Conservation (phyloP, 1,140 invertebrate genomes). For the Drosophila takahashii region DNA sequence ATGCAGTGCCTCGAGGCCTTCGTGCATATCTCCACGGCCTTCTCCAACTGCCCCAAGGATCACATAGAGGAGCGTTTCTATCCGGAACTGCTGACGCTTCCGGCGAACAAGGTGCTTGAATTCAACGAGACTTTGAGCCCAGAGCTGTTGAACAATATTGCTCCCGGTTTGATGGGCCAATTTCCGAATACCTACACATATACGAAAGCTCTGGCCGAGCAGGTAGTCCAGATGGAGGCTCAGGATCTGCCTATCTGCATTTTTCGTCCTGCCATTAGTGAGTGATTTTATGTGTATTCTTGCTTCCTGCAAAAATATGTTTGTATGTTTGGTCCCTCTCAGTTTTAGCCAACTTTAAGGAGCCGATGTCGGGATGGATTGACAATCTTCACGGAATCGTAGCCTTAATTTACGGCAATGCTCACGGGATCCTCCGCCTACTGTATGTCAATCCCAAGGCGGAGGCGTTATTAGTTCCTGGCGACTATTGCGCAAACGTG, state of each 20-base stretch:
- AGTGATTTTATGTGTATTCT: background rate
- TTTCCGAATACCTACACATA: slow-evolving; percentile 94
- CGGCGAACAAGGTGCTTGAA: slow-evolving; percentile 88
- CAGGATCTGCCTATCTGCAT: slow-evolving; percentile 89
- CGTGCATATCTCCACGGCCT: slow-evolving; percentile 91
- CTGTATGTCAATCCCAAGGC: slow-evolving; percentile 86
- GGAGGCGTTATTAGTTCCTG: slow-evolving; percentile 88
- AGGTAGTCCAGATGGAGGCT: slow-evolving; percentile 87
- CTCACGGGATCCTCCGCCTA: slow-evolving; percentile 90
- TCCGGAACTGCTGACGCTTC: slow-evolving; percentile 86
- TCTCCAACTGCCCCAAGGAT: slow-evolving; percentile 87
- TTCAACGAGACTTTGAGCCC: slow-evolving; percentile 85
- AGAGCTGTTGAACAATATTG: slow-evolving; percentile 87
- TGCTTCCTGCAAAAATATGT: too few relatives aligned
- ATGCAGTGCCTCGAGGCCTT: slow-evolving; percentile 89
- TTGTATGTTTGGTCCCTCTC: slow-evolving; percentile 87
- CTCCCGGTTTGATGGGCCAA: slow-evolving; percentile 86
- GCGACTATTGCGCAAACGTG: slow-evolving; percentile 91
- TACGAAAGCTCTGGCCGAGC: slow-evolving; percentile 93
- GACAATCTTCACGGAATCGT: slow-evolving; percentile 96
- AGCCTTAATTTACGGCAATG: slow-evolving; percentile 88
- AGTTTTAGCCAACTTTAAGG: slow-evolving; percentile 92
- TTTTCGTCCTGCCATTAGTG: slow-evolving; percentile 90
- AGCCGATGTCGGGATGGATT: slow-evolving; percentile 91
- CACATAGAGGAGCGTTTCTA: slow-evolving; percentile 90